These are phyloP conservation scores for Linnaemya vulpina DNA, from an alignment of 2,888 invertebrate genomes.

Conservation along the genomic window DNA sequence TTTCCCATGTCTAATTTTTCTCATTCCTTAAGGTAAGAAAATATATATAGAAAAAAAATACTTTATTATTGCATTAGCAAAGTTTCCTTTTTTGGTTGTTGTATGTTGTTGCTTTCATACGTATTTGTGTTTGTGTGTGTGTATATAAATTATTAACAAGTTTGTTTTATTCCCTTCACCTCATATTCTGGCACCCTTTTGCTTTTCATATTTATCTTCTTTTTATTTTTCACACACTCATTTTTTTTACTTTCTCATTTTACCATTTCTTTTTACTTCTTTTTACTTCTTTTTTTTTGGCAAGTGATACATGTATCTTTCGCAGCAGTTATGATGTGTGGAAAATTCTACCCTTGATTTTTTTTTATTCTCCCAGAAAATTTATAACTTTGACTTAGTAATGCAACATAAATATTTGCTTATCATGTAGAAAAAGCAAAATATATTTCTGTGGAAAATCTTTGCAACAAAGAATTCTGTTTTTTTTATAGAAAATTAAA, in stretches of 20 bases:
- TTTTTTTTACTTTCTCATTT: slow-evolving; percentile 25
- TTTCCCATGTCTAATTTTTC: slow-evolving; percentile 1
- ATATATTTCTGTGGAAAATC: neutral
- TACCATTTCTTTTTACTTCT: slow-evolving; percentile 7
- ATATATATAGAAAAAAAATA: slow-evolving; percentile 47
- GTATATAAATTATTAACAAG: slow-evolving; percentile 47
- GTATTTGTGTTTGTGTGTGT: neutral
- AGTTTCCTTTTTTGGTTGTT: slow-evolving; percentile 41
- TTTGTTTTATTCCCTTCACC: neutral
- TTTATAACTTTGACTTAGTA: slow-evolving; percentile 72
- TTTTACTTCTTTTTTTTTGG: slow-evolving; percentile 55
- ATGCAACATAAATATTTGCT: slow-evolving; percentile 71
- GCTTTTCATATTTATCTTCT: too few relatives aligned
- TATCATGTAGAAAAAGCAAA: slow-evolving; percentile 58
- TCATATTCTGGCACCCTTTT: slow-evolving; percentile 15
- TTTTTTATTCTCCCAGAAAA: slow-evolving; percentile 30
- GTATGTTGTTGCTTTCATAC: slow-evolving; percentile 24
- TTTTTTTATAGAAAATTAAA: slow-evolving; percentile 53
- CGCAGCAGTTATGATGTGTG: slow-evolving; percentile 62
- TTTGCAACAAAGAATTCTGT: neutral
- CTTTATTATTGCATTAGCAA: slow-evolving; percentile 64
- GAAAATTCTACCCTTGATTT: slow-evolving; percentile 31
- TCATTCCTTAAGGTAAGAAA: neutral
- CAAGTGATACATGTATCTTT: slow-evolving; percentile 60
- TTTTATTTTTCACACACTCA: neutral